These are phyloP conservation scores for Centruroides sculpturatus DNA, from an alignment of 1,140 invertebrate genomes.

Conservation along the genomic window DNA sequence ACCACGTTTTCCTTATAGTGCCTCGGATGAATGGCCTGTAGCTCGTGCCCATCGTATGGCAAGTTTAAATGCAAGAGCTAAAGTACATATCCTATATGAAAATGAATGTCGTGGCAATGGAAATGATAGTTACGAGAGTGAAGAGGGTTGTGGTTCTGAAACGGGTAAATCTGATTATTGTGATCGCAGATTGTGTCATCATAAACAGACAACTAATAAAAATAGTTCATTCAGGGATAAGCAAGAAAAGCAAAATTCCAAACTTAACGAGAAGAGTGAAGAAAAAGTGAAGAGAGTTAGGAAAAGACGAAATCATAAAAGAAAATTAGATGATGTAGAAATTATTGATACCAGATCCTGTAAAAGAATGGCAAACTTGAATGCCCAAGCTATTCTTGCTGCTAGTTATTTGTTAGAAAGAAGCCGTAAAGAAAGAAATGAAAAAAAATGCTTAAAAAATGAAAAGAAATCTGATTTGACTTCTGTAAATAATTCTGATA, in stretches of 20 bases:
- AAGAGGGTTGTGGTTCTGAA: not conserved
- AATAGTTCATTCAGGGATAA: not conserved
- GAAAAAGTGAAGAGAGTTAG: slow-evolving; percentile 4
- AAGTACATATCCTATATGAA: slow-evolving; percentile 80
- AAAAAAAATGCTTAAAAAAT: slow-evolving; percentile 1
- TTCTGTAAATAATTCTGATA: not conserved
- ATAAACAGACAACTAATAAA: not conserved
- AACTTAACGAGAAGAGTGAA: not conserved
- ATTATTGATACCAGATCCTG: slow-evolving; percentile 33
- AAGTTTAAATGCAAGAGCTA: slow-evolving; percentile 74
- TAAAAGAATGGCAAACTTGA: slow-evolving; percentile 82
- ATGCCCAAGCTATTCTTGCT: slow-evolving; percentile 79
- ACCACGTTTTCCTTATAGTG: slow-evolving; percentile 12
- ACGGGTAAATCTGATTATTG: not conserved
- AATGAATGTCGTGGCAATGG: slow-evolving; percentile 40
- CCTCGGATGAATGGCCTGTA: slow-evolving; percentile 9
- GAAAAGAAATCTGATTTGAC: not conserved
- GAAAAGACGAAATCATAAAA: slow-evolving; percentile 4
- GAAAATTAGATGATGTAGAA: slow-evolving; percentile 15
- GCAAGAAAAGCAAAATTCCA: slow-evolving; percentile 1
- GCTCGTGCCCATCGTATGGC: slow-evolving; percentile 46
- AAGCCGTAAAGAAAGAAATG: slow-evolving; percentile 3
- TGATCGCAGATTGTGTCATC: no score
- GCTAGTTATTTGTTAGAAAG: slow-evolving; percentile 64
- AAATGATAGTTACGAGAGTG: slow-evolving; percentile 2